phyloP scores from a whole-genome alignment of 1,140 invertebrate genomes.

The Euura saliciscinereae region DNA sequence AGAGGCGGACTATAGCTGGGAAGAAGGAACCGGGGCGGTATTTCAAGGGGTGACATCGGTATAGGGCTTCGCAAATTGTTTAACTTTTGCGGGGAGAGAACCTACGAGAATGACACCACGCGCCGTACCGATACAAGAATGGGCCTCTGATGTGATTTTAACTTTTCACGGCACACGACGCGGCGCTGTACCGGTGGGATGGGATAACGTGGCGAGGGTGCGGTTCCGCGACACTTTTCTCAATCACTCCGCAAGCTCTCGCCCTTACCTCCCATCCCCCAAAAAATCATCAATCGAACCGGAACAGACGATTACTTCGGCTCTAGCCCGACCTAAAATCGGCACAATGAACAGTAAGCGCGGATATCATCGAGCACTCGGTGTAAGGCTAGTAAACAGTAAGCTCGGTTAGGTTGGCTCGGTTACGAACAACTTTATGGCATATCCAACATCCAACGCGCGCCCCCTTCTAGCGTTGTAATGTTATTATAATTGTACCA shows the following conservation, averaged over 20 bases:
- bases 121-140: constrained; percentile 42
- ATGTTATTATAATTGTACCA: neutral
- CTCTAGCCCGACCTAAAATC: no score
- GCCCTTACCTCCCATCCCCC: no score
- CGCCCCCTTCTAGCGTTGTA: neutral
- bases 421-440: neutral
- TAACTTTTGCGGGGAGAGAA: constrained; percentile 39
- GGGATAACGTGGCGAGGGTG: neutral
- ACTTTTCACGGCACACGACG: constrained; percentile 34
- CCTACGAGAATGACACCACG: neutral
- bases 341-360: no score
- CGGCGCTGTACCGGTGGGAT: no score
- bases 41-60: constrained; percentile 22
- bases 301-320: no score
- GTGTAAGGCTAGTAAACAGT: neutral
- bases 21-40: neutral
- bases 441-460: neutral
- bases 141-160: constrained; percentile 43
- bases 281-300: no score
- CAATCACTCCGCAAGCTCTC: no score
- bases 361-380: neutral
- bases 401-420: neutral
- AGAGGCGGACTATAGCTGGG: neutral
- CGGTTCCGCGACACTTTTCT: neutral
- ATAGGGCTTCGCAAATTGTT: constrained; percentile 42